Evolutionary conservation across 2,113 vertebrate species (phyloP).

Genomic region (Dissostichus mawsoni): DNA sequence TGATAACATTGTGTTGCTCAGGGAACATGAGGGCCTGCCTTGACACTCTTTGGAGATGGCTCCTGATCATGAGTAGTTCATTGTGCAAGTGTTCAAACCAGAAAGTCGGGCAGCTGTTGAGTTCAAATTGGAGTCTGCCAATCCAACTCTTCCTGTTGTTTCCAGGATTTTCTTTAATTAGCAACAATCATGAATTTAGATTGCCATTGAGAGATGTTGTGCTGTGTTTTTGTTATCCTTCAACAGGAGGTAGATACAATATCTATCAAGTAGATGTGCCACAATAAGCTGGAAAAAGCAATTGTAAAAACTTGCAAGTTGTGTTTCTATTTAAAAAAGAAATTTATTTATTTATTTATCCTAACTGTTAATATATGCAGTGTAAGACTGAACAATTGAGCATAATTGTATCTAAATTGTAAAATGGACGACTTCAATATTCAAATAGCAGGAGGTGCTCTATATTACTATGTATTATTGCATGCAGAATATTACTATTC

Average conservation of each 20-base stretch:
- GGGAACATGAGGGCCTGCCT: constrained; percentile 15
- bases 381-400: neutral
- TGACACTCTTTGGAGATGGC: constrained; percentile 10
- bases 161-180: neutral
- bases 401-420: too few species aligned
- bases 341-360: too few species aligned
- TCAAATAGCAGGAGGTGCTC: too few species aligned
- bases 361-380: neutral
- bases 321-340: neutral
- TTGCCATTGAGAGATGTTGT: neutral
- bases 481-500: too few species aligned
- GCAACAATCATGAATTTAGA: neutral
- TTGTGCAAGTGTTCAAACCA: constrained; percentile 12
- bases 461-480: too few species aligned
- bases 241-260: neutral
- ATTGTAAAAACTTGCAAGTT: neutral
- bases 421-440: too few species aligned
- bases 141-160: too few species aligned
- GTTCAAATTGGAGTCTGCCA: constrained; percentile 9
- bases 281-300: neutral
- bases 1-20: constrained; percentile 59
- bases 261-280: neutral
- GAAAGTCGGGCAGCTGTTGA: constrained; percentile 12
- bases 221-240: neutral
- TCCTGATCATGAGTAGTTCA: constrained; percentile 31